phyloP scores from a whole-genome alignment of 2,113 vertebrate genomes.

The Lepus europaeus region DNA sequence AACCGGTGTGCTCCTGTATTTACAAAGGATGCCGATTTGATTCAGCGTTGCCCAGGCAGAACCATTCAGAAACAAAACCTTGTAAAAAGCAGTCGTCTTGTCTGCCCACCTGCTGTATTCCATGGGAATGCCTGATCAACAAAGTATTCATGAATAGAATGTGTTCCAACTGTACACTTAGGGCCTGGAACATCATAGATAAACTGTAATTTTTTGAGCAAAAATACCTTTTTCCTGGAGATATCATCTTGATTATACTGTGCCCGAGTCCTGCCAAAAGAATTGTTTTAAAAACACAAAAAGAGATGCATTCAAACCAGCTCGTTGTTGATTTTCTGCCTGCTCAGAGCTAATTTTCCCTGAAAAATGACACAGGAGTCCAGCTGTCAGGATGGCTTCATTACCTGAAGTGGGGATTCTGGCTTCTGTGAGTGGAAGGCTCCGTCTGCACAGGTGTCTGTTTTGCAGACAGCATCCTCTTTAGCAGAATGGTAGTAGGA shows the following conservation, averaged over 20 bases:
- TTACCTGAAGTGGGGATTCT: background rate
- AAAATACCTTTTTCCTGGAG: background rate
- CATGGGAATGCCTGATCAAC: background rate
- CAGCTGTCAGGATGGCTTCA: slow-evolving; percentile 1
- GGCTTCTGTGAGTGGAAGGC: background rate
- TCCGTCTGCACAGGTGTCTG: background rate
- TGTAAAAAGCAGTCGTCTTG: background rate
- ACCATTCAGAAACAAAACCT: background rate
- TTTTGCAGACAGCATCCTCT: background rate
- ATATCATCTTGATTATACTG: background rate
- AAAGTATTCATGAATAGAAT: background rate
- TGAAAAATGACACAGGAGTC: background rate
- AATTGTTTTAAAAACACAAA: background rate
- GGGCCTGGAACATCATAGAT: background rate
- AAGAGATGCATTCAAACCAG: background rate
- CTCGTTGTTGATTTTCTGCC: background rate
- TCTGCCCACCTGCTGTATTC: background rate
- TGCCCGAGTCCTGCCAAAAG: background rate
- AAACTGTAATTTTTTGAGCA: background rate
- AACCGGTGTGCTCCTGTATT: background rate
- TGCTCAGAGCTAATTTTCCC: background rate
- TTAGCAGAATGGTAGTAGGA: rapidly evolving
- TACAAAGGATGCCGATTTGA: background rate
- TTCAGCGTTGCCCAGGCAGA: background rate
- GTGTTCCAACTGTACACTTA: background rate